A percentile compares a stretch with the other conserved stretches of the same genome.
These are phyloP conservation scores for Schrankia costaestrigalis DNA, from an alignment of 2,888 invertebrate species.

Conservation along the genomic window DNA sequence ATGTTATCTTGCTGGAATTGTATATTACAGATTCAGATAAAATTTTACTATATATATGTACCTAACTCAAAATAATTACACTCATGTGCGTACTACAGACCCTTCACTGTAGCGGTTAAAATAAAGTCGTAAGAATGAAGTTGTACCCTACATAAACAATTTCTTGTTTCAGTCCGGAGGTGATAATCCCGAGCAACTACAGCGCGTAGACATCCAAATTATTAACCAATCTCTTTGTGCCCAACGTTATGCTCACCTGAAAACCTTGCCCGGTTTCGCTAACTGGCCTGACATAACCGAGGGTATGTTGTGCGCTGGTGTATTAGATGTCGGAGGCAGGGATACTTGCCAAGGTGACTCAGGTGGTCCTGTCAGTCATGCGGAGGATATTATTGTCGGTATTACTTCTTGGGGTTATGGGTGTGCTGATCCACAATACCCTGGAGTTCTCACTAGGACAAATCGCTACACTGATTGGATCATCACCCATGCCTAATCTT, in stretches of 20 bases:
- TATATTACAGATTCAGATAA: too few species aligned
- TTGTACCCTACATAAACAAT: too few species aligned
- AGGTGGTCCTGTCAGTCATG: conserved; percentile 66
- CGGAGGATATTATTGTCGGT: conserved; percentile 38
- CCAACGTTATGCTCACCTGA: conserved; percentile 38
- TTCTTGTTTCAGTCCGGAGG: conserved; percentile 4
- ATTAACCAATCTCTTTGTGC: conserved; percentile 43
- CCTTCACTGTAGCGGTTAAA: too few species aligned
- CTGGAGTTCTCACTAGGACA: conserved; percentile 45
- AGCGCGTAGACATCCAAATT: conserved; percentile 33
- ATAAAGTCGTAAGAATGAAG: too few species aligned
- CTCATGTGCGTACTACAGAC: too few species aligned
- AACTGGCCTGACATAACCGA: conserved; percentile 29
- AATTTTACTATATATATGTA: too few species aligned
- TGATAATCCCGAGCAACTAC: conserved; percentile 4
- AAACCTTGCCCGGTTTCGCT: conserved; percentile 14
- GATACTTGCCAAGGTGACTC: conserved; percentile 75
- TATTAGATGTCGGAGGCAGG: conserved; percentile 38
- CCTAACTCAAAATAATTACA: too few species aligned
- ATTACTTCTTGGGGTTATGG: conserved; percentile 44
- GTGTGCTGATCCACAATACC: conserved; percentile 37
- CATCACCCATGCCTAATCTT: conserved; percentile 31
- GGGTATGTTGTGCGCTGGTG: conserved; percentile 52
- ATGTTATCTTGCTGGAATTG: too few species aligned
- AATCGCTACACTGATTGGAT: conserved; percentile 41